Conservation (phyloP, 2,888 invertebrate genomes). For the Patella pellucida region DNA sequence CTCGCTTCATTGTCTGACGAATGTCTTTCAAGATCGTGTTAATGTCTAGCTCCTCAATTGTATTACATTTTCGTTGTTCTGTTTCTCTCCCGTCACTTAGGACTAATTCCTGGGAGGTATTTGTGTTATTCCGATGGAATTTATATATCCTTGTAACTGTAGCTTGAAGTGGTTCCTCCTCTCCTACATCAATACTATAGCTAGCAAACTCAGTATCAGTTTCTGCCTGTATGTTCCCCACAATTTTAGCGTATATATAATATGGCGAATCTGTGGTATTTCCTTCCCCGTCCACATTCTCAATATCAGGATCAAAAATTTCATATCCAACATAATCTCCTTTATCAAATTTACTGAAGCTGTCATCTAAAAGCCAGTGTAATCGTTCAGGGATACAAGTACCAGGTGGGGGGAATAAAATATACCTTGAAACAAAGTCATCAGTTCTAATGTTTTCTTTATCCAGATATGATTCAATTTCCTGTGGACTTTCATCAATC, state of each 20-base stretch:
- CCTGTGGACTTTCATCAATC: not conserved
- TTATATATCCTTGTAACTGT: not conserved
- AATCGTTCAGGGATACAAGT: conserved; percentile 16
- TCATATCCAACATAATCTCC: conserved; percentile 20
- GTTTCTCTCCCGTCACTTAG: not conserved
- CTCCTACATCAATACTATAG: conserved; percentile 18
- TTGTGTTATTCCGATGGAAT: not conserved
- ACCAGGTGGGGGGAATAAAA: conserved; percentile 19
- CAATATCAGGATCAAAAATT: conserved; percentile 16
- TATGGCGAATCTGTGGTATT: not conserved
- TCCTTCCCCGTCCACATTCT: not conserved
- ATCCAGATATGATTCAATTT: not conserved
- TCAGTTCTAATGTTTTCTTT: not conserved
- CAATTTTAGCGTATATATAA: conserved; percentile 9
- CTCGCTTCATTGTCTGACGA: conserved; percentile 3
- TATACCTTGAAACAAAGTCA: not conserved
- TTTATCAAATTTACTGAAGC: conserved; percentile 7
- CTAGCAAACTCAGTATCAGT: not conserved
- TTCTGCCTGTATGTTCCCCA: not conserved
- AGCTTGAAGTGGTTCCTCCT: conserved; percentile 13
- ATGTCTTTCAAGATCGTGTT: conserved; percentile 16
- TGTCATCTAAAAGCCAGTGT: conserved; percentile 20
- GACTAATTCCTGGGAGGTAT: not conserved
- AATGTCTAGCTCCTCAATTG: too few relatives aligned
- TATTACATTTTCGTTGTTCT: too few relatives aligned